phyloP scores from a whole-genome alignment of 2,888 invertebrate genomes.

The Hemicrepidius hirtus region DNA sequence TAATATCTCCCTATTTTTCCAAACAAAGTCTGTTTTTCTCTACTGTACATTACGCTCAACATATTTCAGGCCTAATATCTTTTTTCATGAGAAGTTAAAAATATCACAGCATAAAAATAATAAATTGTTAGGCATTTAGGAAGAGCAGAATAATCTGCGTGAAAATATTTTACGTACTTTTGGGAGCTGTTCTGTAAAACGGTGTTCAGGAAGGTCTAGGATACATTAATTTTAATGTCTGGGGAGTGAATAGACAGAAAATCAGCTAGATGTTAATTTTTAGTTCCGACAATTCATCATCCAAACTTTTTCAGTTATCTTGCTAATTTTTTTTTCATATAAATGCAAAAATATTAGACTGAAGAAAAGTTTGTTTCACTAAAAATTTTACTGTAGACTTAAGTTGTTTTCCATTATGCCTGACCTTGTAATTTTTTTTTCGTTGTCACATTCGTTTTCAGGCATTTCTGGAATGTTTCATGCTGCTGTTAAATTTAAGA shows the following conservation, averaged over 20 bases:
- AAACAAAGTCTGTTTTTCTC: conserved; percentile 29
- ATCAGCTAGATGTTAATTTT: conserved; percentile 24
- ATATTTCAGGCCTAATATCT: conserved; percentile 34
- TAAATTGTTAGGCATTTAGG: conserved; percentile 44
- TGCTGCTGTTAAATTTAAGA: too few species aligned
- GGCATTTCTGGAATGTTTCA: too few species aligned
- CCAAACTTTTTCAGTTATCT: background rate
- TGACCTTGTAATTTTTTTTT: too few species aligned
- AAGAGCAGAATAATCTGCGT: conserved; percentile 34
- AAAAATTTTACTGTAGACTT: too few species aligned
- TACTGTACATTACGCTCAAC: conserved; percentile 30
- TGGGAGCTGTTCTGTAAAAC: conserved; percentile 31
- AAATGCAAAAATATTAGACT: too few species aligned
- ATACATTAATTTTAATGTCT: conserved; percentile 37
- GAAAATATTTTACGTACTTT: conserved; percentile 39
- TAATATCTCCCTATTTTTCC: conserved; percentile 27
- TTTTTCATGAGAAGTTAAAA: conserved; percentile 38
- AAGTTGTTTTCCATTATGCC: too few species aligned
- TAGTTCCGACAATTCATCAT: background rate
- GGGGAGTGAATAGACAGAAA: conserved; percentile 25
- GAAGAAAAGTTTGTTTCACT: too few species aligned
- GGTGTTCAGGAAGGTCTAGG: conserved; percentile 25
- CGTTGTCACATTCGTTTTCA: too few species aligned
- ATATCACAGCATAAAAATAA: conserved; percentile 45
- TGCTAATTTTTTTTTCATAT: background rate